Conservation (phyloP, 2,113 vertebrate species). For the Oncorhynchus kisutch region DNA sequence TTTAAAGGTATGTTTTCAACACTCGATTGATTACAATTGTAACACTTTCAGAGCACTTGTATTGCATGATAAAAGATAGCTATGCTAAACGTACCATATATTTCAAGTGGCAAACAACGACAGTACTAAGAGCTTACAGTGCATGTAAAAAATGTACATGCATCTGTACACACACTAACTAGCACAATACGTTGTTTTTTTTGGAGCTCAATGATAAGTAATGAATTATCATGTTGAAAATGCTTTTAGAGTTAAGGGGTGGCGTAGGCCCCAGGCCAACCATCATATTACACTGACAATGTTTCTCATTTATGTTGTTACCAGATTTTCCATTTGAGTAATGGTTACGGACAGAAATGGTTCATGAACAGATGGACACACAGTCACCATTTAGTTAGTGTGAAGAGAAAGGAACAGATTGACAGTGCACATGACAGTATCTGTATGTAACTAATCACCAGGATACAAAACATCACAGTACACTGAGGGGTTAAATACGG, state of each 20-base stretch:
- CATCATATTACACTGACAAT: too few species aligned
- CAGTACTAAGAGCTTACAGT: conserved; percentile 14
- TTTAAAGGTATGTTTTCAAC: too few species aligned
- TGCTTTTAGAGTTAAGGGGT: too few species aligned
- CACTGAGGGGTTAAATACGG: not conserved
- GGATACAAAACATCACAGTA: not conserved
- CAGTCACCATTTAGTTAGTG: too few species aligned
- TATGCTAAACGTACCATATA: not conserved
- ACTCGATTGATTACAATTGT: too few species aligned
- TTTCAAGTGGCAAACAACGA: not conserved
- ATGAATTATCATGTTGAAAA: not conserved
- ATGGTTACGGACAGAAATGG: too few species aligned
- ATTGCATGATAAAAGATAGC: not conserved
- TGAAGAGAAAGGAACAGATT: too few species aligned
- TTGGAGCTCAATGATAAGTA: not conserved
- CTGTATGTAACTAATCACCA: not conserved
- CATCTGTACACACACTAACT: conserved; percentile 36
- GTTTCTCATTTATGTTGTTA: not conserved
- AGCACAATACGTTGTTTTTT: conserved; percentile 30
- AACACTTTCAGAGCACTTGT: too few species aligned
- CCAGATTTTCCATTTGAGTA: not conserved
- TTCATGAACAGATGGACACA: too few species aligned
- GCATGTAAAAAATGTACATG: conserved; percentile 43
- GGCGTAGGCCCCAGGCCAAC: too few species aligned
- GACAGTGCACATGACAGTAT: not conserved